These are phyloP conservation scores for Carcharodon carcharias DNA, from an alignment of 2,797 vertebrate genomes.

Conservation along the genomic window DNA sequence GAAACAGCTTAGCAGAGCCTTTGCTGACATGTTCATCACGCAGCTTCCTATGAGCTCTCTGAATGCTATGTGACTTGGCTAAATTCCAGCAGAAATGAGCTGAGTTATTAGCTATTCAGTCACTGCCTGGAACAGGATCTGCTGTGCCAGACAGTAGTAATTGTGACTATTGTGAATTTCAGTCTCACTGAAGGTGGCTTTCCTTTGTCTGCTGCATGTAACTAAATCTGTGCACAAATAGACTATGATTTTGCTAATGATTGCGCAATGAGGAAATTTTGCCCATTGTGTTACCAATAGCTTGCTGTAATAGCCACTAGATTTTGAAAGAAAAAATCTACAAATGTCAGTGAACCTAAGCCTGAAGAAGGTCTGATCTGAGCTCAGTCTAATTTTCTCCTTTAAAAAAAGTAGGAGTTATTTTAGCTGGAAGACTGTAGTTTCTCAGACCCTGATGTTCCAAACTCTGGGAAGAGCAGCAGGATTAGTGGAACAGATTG, in stretches of 20 bases:
- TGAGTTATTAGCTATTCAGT: background rate
- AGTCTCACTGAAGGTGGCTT: background rate
- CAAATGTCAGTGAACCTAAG: background rate
- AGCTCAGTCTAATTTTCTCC: background rate
- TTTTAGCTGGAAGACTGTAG: background rate
- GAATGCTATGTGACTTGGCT: background rate
- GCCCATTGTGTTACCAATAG: background rate
- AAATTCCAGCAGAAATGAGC: background rate
- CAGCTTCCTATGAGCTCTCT: background rate
- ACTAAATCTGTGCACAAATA: background rate
- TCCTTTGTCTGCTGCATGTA: background rate
- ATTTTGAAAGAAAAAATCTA: background rate
- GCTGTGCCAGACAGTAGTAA: background rate
- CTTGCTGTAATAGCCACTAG: background rate
- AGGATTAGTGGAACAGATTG: background rate
- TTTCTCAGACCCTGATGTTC: background rate
- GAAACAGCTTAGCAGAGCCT: background rate
- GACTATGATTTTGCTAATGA: background rate
- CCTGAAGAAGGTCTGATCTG: background rate
- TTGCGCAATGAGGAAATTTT: background rate
- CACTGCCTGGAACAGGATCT: background rate
- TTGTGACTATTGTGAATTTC: background rate
- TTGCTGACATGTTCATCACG: background rate
- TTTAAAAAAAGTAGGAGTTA: background rate
- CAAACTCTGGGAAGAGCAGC: conserved; percentile 5